Evolutionary conservation across 1,140 invertebrate species (phyloP), one percentile per base, ranked within the genome.

Genomic region (Homalodisca vitripennis): DNA sequence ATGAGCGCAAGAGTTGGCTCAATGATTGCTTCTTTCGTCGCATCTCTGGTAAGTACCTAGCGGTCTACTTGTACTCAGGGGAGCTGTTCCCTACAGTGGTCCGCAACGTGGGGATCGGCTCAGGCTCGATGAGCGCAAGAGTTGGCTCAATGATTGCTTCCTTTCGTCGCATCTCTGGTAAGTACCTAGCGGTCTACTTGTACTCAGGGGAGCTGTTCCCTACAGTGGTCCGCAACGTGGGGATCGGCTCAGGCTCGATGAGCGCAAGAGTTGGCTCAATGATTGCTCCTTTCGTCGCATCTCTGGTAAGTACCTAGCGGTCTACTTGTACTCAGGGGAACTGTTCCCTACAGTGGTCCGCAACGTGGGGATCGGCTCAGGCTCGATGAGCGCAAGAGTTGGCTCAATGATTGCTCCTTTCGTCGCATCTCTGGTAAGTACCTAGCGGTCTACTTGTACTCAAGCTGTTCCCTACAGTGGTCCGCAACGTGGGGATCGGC

Each of bases 81-180:
- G 92, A 95, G 80, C 87, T 93, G 74, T 93, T 92, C 75, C 93
- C 93, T 0, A 94, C 93, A 0, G 86, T 91, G 10, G 87, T 95
- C 32, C 82, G 93, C 64, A 93, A 91, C 75, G 87, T 89, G 47
- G 91, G 87, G 3, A 78, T 94, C 68, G 92, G 92, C 0, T 86
- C 89, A 2, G 85, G 89, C 34, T 93, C 91, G 0, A 91, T 89
- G 73, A 87, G 85, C 70, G 92, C 92, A 6, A 80, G 92, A 60
- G 79, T 93, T 66, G 91, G 92, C 13, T 90, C 89, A 24, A 89
- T 93, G 73, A 77, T 91, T 47, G 89, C 91, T 0, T 90, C 92
- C 92, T 3, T 89, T 87, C 72, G 82, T 90, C 41, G 87, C 88
- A 73, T 91, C 85, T 34, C 73, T 89, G 73, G 85, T 86, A 79